Percentiles rank a stretch among this genome's conserved stretches.
Evolutionary conservation across 2,113 vertebrate species (phyloP).

Genomic region (Xenus cinereus): DNA sequence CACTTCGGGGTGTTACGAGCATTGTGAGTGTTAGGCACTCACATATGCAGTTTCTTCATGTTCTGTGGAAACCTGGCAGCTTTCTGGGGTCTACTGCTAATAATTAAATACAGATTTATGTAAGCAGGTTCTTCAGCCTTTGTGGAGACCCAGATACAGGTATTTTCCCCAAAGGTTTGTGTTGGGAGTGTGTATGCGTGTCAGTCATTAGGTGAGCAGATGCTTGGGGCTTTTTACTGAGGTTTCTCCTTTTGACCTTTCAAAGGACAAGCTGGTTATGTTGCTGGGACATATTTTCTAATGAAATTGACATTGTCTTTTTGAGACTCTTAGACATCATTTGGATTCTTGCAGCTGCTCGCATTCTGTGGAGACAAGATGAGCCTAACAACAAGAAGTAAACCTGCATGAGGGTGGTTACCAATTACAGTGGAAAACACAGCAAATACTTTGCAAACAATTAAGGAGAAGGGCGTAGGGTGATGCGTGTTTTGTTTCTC

Average conservation of each 20-base stretch:
- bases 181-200: background rate
- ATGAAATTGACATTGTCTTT: background rate
- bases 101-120: background rate
- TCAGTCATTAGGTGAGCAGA: background rate
- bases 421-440: background rate
- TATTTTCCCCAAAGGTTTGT: background rate
- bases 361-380: background rate
- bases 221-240: background rate
- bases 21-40: background rate
- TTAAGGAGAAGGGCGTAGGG: background rate
- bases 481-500: background rate
- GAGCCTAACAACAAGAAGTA: background rate
- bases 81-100: background rate
- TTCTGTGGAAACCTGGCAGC: background rate
- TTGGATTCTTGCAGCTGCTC: background rate
- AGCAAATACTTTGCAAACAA: background rate
- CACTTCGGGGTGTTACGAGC: accelerated
- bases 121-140: background rate
- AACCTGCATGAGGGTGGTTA: background rate
- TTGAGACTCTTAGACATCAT: background rate
- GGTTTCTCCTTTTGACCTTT: constrained; percentile 7
- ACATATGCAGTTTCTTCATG: background rate
- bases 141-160: background rate
- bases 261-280: background rate
- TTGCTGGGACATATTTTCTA: constrained; percentile 6